phyloP scores from a whole-genome alignment of 1,140 invertebrate genomes.

The Drosophila ogumai region DNA sequence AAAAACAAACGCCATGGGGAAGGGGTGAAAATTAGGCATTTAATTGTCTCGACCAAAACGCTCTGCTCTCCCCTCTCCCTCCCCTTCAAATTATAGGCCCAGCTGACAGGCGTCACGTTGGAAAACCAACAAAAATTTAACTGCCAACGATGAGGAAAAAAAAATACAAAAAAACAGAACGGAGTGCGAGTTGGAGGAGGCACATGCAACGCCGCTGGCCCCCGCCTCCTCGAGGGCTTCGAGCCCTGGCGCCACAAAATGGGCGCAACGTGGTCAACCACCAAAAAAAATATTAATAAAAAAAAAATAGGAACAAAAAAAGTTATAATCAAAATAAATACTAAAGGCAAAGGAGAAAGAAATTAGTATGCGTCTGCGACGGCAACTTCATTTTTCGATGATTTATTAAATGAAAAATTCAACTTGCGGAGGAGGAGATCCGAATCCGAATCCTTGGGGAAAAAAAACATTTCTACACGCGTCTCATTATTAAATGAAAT shows the following conservation, averaged over 20 bases:
- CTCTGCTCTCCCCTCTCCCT: neutral
- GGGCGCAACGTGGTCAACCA: conserved; percentile 77
- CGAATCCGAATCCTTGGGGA: neutral
- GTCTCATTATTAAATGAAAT: conserved; percentile 80
- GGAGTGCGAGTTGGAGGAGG: conserved; percentile 16
- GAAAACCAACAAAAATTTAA: conserved; percentile 79
- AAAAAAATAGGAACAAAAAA: conserved; percentile 18
- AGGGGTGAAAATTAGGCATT: conserved; percentile 76
- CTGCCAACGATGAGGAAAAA: conserved; percentile 48
- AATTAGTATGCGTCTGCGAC: conserved; percentile 79
- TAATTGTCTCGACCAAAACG: conserved; percentile 72
- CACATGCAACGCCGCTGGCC: conserved; percentile 61
- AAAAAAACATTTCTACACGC: conserved; percentile 61
- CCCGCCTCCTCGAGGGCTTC: neutral
- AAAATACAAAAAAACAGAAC: neutral
- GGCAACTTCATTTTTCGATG: conserved; percentile 82
- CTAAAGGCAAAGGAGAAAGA: conserved; percentile 34
- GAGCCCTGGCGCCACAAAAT: conserved; percentile 62
- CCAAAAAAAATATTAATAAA: conserved; percentile 22
- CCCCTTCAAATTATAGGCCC: conserved; percentile 18
- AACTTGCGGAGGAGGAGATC: neutral
- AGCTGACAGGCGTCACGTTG: conserved; percentile 82
- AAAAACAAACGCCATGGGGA: conserved; percentile 75
- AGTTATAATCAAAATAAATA: too few species aligned
- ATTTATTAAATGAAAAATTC: conserved; percentile 78